Evolutionary conservation across 2,797 vertebrate genomes (phyloP), one percentile per base, ranked within the genome.

Genomic region (Hydrophis major): DNA sequence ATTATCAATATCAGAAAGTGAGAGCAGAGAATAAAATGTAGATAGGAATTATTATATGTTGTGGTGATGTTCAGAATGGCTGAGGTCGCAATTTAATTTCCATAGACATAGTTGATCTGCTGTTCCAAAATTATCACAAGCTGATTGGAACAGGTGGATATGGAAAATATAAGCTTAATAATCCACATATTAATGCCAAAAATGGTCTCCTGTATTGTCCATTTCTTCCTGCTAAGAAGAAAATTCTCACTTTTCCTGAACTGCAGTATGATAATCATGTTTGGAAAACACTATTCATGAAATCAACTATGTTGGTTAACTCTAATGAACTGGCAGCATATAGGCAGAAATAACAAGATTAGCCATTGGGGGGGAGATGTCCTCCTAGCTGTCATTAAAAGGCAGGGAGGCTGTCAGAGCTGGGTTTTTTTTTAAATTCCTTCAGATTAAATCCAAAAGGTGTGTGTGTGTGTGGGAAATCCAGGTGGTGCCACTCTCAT

Each of bases 1-100:
- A 74, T 14, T 86, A 89, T 89, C 86, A 42, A 92, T 91, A 91
- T 3, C 92, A 94, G 86, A 56, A 88, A 95, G 86, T 69, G 90
- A 78, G 89, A 92, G 93, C 88, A 94, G 88, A 91, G 96, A 94
- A 90, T 90, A 94, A 92, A 60, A n/a, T 93, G 12, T 89, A 92
- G 69, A 78, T 87, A 89, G 55, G 93, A 61, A 32, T 93, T 27
- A 91, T 93, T 78, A 83, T 92, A 18, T 57, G 89, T 61, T 74
- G 22, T 92, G 61, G 0, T 92, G 92, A 94, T 2, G 0, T n/a
- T 22, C 57, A 89, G 93, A 94, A 96, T 94, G 61, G 60, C 91
- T 89, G 78, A 74, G 91, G 74, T 50, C 91, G 60, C 55, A 92
- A 87, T 89, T 96, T 94, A 66, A 89, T 95, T 96, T 94, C 93